Evolutionary conservation across 2,888 invertebrate species (phyloP), one percentile per base, ranked within the genome.

Genomic region (Macrosoma leucophasiata): DNA sequence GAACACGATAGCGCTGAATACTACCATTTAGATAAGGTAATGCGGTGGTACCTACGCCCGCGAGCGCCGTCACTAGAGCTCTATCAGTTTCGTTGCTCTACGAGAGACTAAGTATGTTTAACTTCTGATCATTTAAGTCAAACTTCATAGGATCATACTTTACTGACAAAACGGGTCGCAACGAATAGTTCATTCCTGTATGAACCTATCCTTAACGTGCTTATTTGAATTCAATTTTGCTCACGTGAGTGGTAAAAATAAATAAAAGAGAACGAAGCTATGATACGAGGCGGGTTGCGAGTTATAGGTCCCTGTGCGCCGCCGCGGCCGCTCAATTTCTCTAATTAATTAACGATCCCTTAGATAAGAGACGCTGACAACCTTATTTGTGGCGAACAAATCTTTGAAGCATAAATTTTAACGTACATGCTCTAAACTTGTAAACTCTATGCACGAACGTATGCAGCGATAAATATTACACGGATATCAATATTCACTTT

Each of bases 371-470:
- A 58, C 74, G 74, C 77, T 82, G 82, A 84, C 84, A 84, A 81
- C 71, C 74, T 84, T 82, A 84, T 84, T 84, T 84, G 84, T 84
- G 81, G 82, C 74, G 64, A 72, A 79, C 81, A 81, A 84, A 84
- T 82, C 81, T 79, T 73, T 72, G 64, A 71, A 65, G 72, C 82
- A 84, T 84, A 82, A 84, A 84, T 84, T 81, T 75, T 63, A 74
- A 58, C 68, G 63, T 76, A 79, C 81, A 81, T 72, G 76, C 68
- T 75, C 74, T 74, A 76, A 75, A 77, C 77, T 76, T 75, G 78
- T 81, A 74, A 73, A 78, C 67, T 69, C 62, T 70, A 72, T 70
- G 71, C 73, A 71, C 68, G 68, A 71, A n/a, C n/a, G n/a, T n/a
- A n/a, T n/a, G n/a, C n/a, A n/a, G n/a, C n/a, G n/a, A n/a, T n/a